Evolutionary conservation across 2,888 invertebrate species (phyloP).

Genomic region (Liodrosophila aerea): DNA sequence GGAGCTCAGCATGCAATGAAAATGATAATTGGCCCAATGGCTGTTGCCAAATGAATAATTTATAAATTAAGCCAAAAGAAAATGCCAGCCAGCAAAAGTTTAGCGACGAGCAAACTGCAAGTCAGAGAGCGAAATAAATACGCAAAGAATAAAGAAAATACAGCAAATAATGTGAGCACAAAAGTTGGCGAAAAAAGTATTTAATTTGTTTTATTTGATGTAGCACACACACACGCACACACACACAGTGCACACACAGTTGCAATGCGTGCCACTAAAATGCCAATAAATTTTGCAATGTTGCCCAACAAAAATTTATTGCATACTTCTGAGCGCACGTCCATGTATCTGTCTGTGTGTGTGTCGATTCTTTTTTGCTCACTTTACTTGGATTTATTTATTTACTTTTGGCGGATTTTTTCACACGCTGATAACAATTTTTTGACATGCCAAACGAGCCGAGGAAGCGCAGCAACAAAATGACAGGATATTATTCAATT

Average conservation of each 20-base stretch:
- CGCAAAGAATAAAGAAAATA: background rate
- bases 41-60: conserved; percentile 77
- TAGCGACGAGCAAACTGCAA: conserved; percentile 6
- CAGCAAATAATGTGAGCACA: conserved; percentile 10
- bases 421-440: conserved; percentile 68
- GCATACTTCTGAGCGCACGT: conserved; percentile 53
- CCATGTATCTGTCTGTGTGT: background rate
- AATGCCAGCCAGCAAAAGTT: conserved; percentile 32
- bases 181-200: conserved; percentile 55
- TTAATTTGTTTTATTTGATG: conserved; percentile 64
- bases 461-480: background rate
- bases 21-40: conserved; percentile 78
- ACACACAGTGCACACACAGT: conserved; percentile 22
- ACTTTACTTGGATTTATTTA: conserved; percentile 64
- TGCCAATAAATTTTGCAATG: conserved; percentile 73
- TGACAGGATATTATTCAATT: conserved; percentile 81
- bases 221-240: conserved; percentile 19
- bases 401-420: conserved; percentile 63
- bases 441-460: conserved; percentile 64
- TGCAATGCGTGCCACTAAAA: conserved; percentile 62
- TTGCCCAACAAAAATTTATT: conserved; percentile 62
- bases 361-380: background rate
- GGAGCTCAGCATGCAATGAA: conserved; percentile 53
- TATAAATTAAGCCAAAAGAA: conserved; percentile 68
- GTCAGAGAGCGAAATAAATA: conserved; percentile 9